phyloP scores from a whole-genome alignment of 2,888 invertebrate species.

The Eupithecia insigniata region DNA sequence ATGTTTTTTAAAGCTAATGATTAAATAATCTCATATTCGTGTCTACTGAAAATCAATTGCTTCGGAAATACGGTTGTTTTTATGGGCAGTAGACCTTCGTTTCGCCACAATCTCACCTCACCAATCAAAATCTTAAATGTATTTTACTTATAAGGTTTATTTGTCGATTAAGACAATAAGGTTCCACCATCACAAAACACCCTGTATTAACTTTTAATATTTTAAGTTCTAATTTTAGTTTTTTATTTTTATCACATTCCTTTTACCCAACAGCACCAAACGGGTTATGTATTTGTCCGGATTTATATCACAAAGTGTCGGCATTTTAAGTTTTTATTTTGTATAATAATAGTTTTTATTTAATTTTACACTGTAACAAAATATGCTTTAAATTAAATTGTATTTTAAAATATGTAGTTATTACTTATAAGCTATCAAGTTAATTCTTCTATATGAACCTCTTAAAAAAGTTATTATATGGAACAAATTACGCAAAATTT shows the following conservation, averaged over 20 bases:
- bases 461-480: too few species aligned
- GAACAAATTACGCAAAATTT: too few species aligned
- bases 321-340: constrained; percentile 2
- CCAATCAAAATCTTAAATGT: too few species aligned
- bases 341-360: not conserved
- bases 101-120: too few species aligned
- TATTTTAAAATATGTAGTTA: not conserved
- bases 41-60: not conserved
- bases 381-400: constrained; percentile 5
- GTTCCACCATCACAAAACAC: constrained; percentile 7
- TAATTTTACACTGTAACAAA: not conserved
- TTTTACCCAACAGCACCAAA: not conserved
- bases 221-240: not conserved
- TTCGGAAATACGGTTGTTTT: not conserved
- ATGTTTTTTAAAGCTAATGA: not conserved
- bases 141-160: not conserved
- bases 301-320: constrained; percentile 2
- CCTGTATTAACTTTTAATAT: constrained; percentile 5
- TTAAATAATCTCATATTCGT: not conserved
- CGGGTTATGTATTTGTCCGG: not conserved
- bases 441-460: not conserved
- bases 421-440: not conserved
- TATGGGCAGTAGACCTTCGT: too few species aligned
- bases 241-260: constrained; percentile 14
- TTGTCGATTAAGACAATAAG: not conserved